Evolutionary conservation across 2,888 invertebrate species (phyloP), one percentile per base, ranked within the genome.

Genomic region (Rhagium mordax): DNA sequence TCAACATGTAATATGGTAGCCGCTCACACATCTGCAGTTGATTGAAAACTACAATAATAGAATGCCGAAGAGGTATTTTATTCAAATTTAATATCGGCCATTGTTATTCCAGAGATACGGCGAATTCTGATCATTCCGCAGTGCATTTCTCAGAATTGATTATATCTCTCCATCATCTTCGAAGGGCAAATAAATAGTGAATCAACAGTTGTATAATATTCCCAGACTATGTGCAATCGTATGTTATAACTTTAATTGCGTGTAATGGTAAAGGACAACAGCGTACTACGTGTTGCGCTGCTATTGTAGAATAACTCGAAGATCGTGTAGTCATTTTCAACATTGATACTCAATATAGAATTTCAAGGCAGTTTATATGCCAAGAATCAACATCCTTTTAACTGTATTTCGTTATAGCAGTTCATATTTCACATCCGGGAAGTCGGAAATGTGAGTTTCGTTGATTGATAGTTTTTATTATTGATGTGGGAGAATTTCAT

Each of bases 301-400:
- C 66, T 66, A 53, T 66, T 61, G 49, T 49, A 66, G 18, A 57
- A 49, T 53, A 72, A 61, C 20, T 60, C 67, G 7, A 48, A 13
- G 55, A 55, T 66, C 57, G 59, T 57, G 65, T 48, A 67, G 48
- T 51, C 27, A 60, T 53, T 49, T 64, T 21, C 53, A 49, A 55
- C 55, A 41, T 24, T 47, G 49, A 71, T 51, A 51, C 27, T 61
- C 41, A 48, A 53, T 68, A 61, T 67, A 72, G 53, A 61, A 67
- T 72, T 68, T 72, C 72, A 72, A 72, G 68, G 68, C 27, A 72
- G 55, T 66, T 71, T 68, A 49, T 68, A 21, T 61, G 67, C 61
- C 72, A 51, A 61, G 60, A 47, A 33, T 72, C 71, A 67, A 68
- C 72, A 72, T 72, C 72, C 72, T 72, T 29, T 61, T 72, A 68